Evolutionary conservation across 1,140 invertebrate genomes (phyloP), one percentile per base, ranked within the genome.

Genomic region (Colletes latitarsis): DNA sequence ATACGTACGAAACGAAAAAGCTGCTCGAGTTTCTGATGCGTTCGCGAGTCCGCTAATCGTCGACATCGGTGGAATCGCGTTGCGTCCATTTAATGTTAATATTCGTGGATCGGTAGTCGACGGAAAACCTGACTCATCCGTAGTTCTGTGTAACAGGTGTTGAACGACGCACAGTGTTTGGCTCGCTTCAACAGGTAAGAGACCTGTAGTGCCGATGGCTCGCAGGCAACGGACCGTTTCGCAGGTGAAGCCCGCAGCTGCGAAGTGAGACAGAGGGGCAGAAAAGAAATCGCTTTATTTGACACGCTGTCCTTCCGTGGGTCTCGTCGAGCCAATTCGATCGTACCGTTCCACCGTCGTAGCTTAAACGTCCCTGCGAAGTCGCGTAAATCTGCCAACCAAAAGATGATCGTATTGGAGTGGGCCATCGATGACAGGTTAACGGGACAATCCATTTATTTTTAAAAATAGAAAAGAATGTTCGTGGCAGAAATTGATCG

Each of bases 221-320:
- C 66, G 64, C 74, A 86, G 75, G 76, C 69, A 84, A 74, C 85
- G 75, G 63, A 88, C 83, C 84, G 86, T 88, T 87, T 85, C 83
- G 86, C 86, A 88, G 86, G 85, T 88, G 86, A 87, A 85, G 69
- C 77, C 72, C 72, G 77, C 86, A 88, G 86, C 85, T 87, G 85
- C 74, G 69, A 82, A 68, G 73, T 60, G 58, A 76, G 58, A 71
- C 53, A 69, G 76, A 77, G 49, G 58, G 69, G 19, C 30, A 46
- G 46, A 60, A 72, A 78, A 86, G 84, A 83, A 87, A 84, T 87
- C 77, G 84, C 70, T 87, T 87, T 87, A 82, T 84, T 87, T 82
- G 85, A 87, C 82, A 77, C 75, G 71, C 41, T 64, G 46, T 84
- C 49, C n/a, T 57, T 53, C 58, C 74, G 63, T 70, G 57, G 41